Base-by-base conservation (phyloP, 2,888 invertebrate genomes). In the Limnephilus auricula region DNA sequence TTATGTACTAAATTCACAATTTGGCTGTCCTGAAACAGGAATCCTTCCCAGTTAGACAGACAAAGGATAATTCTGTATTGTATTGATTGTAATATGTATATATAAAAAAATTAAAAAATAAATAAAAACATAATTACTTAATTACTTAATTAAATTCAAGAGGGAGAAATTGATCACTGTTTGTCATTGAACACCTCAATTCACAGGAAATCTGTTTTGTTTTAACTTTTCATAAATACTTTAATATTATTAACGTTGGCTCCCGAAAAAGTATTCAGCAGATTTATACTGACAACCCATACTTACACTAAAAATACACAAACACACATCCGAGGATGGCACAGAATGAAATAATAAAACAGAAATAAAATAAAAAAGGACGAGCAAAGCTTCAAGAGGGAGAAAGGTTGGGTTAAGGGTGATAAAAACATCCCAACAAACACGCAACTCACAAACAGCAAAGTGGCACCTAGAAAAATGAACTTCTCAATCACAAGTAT, bases 311-410 rank as follows among this genome's bases (percentile, higher is more conserved):
- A 65, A 65, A 65, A 91, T 91, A 89, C 89, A 92, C 87, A 89
- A 31, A 92, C 88, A 90, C 80, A 79, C 79, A 91, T 85, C 88
- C 91, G 79, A 90, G 79, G 83, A 85, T 85, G 80, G 85, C 91
- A 87, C 84, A 92, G 91, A 90, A 83, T 91, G 80, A 92, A 92
- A 92, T 92, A 92, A 92, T 92, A 92, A 92, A 92, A 92, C 92
- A 92, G 90, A 89, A 92, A 92, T 92, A 92, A 92, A 92, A 92
- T 92, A 92, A 92, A 92, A 92, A 92, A 92, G 92, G 85, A 91
- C 32, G 89, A 79, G 79, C 91, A 92, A 92, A 87, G 45, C 85
- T 85, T 85, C 85, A 85, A 85, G 89, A 86, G 65, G 87, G 90
- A 79, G 91, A 83, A 90, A 88, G 18, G 65, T 88, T 65, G 79